Evolutionary conservation across 2,888 invertebrate genomes (phyloP), one percentile per base, ranked within the genome.

Genomic region (Tortrix viridana): DNA sequence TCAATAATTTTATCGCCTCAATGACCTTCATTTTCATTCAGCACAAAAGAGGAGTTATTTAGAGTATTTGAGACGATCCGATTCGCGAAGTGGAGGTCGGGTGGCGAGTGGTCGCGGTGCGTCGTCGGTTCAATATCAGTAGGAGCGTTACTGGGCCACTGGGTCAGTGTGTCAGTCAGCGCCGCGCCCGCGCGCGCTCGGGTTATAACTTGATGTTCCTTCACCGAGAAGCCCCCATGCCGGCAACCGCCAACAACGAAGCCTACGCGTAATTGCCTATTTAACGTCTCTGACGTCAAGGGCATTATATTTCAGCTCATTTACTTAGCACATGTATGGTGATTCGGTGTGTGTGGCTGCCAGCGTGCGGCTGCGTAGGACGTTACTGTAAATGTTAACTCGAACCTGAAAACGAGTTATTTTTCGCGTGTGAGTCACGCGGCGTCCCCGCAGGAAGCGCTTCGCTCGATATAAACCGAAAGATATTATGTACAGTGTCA

Each of bases 51-150:
- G 75, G n/a, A 18, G 48, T 55, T 55, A 43, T 56, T 26, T 3
- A 56, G 48, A 47, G 20, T 58, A 53, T 63, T 63, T 63, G 53
- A 32, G 41, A 32, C n/a, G 20, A 32, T 63, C 78, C 82, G 81
- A 74, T 70, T 73, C 80, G 82, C 79, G 84, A 88, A 87, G 84
- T 79, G 81, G 89, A 88, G 90, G 90, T 86, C 85, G 86, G 74
- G 80, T 86, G 88, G 86, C 81, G 86, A 84, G 87, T 84, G 83
- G 84, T 85, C 84, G 84, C 81, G 78, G 80, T 83, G 85, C 84
- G 86, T 85, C 77, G 83, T 77, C 81, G 90, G 91, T 91, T 91
- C 91, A 91, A 91, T 91, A 92, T 89, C 91, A 89, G 83, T 63
- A 63, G 62, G 90, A 89, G 83, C 81, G 77, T 82, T 89, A 88